These are phyloP conservation scores for Rhorus exstirpatorius DNA, from an alignment of 2,888 invertebrate species.

Conservation along the genomic window DNA sequence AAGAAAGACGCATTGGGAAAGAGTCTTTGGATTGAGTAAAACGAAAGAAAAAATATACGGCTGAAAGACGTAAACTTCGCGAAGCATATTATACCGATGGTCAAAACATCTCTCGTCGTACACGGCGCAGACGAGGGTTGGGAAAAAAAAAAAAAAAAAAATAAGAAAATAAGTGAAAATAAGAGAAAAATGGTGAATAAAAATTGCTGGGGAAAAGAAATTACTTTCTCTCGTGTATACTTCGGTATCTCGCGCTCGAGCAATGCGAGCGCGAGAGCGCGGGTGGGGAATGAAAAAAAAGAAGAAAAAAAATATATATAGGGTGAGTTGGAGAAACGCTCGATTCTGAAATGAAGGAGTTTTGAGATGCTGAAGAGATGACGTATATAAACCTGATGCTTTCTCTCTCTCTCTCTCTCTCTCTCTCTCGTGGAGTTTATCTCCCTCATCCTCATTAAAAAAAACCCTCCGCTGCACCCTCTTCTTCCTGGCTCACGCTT, in stretches of 20 bases:
- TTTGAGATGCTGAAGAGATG: slow-evolving; percentile 50
- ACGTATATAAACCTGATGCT: slow-evolving; percentile 19
- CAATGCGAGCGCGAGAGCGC: slow-evolving; percentile 36
- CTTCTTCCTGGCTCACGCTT: slow-evolving; percentile 75
- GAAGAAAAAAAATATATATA: not conserved
- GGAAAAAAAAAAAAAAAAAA: slow-evolving; percentile 58
- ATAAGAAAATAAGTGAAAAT: slow-evolving; percentile 16
- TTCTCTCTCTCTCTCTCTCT: no score
- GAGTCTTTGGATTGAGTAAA: not conserved
- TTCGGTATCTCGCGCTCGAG: slow-evolving; percentile 77
- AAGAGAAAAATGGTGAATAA: slow-evolving; percentile 67
- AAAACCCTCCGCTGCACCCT: slow-evolving; percentile 77
- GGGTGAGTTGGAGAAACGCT: slow-evolving; percentile 38
- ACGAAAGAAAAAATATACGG: not conserved
- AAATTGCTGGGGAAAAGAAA: slow-evolving; percentile 78
- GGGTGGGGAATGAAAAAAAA: slow-evolving; percentile 15
- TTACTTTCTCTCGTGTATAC: slow-evolving; percentile 79
- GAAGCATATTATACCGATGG: slow-evolving; percentile 8
- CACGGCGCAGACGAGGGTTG: slow-evolving; percentile 21
- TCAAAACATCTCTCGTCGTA: slow-evolving; percentile 21
- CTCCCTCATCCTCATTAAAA: slow-evolving; percentile 85
- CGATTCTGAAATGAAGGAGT: slow-evolving; percentile 62
- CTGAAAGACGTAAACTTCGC: slow-evolving; percentile 26
- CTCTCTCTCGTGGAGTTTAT: slow-evolving; percentile 74
- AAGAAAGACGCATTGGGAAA: slow-evolving; percentile 3